Percentiles rank a stretch among this genome's conserved stretches.
phyloP scores from a whole-genome alignment of 2,888 invertebrate species.

The Synergus japonicus region DNA sequence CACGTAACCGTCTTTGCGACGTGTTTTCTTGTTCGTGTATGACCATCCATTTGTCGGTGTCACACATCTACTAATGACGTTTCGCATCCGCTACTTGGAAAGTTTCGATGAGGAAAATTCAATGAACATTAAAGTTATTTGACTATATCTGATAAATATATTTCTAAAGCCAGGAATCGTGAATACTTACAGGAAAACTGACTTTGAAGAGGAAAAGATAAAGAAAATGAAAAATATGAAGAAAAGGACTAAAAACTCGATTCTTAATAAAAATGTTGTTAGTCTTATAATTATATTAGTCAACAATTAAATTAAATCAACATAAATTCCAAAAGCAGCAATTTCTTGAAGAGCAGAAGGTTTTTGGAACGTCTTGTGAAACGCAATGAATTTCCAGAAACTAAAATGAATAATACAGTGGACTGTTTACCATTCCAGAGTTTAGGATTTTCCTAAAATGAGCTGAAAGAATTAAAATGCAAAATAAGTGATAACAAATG shows the following conservation, averaged over 20 bases:
- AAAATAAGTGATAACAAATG: neutral
- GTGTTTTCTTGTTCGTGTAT: constrained; percentile 59
- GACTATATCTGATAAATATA: constrained; percentile 35
- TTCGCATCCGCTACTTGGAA: constrained; percentile 61
- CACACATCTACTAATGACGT: constrained; percentile 57
- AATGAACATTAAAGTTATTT: neutral
- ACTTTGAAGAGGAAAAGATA: neutral
- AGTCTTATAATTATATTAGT: no score
- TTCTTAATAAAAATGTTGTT: no score
- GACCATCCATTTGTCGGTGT: constrained; percentile 50
- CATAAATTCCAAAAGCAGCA: no score
- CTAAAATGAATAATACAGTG: no score
- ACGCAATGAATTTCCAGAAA: neutral
- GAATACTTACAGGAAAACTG: neutral
- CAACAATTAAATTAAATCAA: no score
- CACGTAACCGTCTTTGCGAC: constrained; percentile 71
- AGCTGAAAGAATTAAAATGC: no score
- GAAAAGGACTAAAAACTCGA: no score
- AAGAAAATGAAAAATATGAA: neutral
- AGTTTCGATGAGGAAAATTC: constrained; percentile 58
- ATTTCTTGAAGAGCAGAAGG: no score
- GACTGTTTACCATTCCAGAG: no score
- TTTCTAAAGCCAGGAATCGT: neutral
- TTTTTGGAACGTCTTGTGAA: neutral
- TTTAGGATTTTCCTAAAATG: no score